Conservation (phyloP, 2,113 vertebrate genomes). For the Symphodus melops region DNA sequence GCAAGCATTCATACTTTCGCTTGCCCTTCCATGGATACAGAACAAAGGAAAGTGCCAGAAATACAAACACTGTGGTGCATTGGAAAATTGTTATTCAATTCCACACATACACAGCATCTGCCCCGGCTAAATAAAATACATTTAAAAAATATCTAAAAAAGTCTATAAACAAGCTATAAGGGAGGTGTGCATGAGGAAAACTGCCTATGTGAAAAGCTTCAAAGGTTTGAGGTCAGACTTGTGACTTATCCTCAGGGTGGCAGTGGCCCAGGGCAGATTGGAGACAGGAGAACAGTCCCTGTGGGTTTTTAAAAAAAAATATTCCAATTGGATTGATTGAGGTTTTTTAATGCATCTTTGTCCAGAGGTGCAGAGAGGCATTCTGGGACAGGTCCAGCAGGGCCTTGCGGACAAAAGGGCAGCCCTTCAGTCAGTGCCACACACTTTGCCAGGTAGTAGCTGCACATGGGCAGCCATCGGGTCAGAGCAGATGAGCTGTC, state of each 20-base stretch:
- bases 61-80: no score
- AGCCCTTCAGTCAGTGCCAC: conserved; percentile 36
- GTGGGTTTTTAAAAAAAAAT: conserved; percentile 12
- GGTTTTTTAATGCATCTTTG: conserved; percentile 33
- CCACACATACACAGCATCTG: no score
- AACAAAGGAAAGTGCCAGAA: no score
- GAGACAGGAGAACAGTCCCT: conserved; percentile 41
- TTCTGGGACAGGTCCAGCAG: conserved; percentile 41
- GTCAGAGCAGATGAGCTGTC: conserved; percentile 40
- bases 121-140: no score
- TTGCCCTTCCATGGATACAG: no score
- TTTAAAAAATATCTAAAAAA: not conserved
- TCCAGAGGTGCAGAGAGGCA: conserved; percentile 14
- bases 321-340: conserved; percentile 45
- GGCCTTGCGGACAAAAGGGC: conserved; percentile 32
- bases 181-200: conserved; percentile 16
- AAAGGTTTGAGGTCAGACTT: conserved; percentile 44
- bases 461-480: conserved; percentile 44
- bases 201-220: conserved; percentile 9
- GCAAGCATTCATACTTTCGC: no score
- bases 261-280: conserved; percentile 9
- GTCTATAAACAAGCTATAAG: not conserved
- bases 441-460: conserved; percentile 42
- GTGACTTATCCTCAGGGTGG: conserved; percentile 41
- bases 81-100: no score